Percentiles rank a stretch among this genome's conserved stretches.
These are phyloP conservation scores for Diorhabda sublineata DNA, from an alignment of 1,140 invertebrate genomes.

Conservation along the genomic window DNA sequence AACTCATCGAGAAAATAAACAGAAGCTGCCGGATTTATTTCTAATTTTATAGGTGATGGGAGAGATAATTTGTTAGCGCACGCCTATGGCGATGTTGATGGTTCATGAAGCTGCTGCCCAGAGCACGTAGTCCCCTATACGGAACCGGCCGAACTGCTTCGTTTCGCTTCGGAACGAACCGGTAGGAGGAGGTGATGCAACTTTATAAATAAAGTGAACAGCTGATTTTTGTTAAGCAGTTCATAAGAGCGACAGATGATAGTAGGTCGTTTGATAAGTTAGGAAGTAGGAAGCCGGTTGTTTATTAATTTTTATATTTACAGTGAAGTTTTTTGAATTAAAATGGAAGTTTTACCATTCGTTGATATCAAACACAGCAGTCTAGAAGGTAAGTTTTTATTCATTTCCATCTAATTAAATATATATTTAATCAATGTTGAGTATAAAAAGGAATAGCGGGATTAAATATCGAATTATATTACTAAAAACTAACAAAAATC, in stretches of 20 bases:
- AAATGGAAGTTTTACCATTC: background rate
- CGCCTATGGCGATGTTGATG: background rate
- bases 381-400: background rate
- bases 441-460: no score
- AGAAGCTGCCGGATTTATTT: background rate
- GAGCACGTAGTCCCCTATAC: background rate
- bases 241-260: background rate
- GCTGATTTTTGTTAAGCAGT: constrained; percentile 2
- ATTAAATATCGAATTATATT: no score
- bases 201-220: constrained; percentile 1
- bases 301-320: background rate
- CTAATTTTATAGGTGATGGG: background rate
- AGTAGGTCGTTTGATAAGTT: background rate
- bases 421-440: no score
- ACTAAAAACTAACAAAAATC: no score
- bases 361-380: background rate
- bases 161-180: background rate
- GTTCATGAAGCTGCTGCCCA: background rate
- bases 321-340: background rate
- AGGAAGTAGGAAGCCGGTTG: background rate
- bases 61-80: background rate
- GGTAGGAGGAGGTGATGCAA: background rate
- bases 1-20: background rate
- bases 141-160: background rate
- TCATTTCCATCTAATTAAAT: no score